Conservation (phyloP, 2,113 vertebrate species). For the Sterrhoptilus dennistouni region DNA sequence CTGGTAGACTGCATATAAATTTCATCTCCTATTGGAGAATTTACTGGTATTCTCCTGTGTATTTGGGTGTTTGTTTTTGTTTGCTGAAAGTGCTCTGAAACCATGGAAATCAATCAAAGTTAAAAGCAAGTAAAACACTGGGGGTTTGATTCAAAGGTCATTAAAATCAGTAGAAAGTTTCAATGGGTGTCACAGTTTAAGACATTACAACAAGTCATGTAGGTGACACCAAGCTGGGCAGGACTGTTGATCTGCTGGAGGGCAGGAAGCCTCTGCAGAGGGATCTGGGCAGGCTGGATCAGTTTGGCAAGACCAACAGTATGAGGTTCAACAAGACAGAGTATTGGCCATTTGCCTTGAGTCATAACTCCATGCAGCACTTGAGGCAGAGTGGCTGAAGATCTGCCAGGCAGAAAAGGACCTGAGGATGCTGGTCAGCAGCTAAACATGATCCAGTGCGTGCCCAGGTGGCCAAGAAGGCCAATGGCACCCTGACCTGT, state of each 20-base stretch:
- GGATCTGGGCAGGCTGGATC: background rate
- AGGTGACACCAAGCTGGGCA: background rate
- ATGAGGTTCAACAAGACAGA: background rate
- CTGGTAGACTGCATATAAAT: background rate
- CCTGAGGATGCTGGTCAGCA: background rate
- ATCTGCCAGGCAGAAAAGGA: background rate
- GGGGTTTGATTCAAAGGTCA: background rate
- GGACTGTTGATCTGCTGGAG: background rate
- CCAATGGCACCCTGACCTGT: background rate
- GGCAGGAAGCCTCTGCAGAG: background rate
- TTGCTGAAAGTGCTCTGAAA: background rate
- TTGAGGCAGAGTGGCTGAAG: background rate
- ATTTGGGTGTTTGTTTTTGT: background rate
- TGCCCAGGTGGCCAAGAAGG: background rate
- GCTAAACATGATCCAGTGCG: rapidly evolving
- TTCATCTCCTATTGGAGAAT: background rate
- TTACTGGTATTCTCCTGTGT: background rate
- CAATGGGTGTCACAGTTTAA: background rate
- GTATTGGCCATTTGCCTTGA: background rate
- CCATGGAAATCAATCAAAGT: background rate
- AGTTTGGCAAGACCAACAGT: background rate
- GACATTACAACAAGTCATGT: background rate
- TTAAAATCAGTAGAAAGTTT: background rate
- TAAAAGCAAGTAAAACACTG: background rate
- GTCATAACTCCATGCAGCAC: background rate